A percentile compares a stretch with the other conserved stretches of the same genome.
Conservation (phyloP, 2,888 invertebrate genomes). For the Cremastinae sp. region DNA sequence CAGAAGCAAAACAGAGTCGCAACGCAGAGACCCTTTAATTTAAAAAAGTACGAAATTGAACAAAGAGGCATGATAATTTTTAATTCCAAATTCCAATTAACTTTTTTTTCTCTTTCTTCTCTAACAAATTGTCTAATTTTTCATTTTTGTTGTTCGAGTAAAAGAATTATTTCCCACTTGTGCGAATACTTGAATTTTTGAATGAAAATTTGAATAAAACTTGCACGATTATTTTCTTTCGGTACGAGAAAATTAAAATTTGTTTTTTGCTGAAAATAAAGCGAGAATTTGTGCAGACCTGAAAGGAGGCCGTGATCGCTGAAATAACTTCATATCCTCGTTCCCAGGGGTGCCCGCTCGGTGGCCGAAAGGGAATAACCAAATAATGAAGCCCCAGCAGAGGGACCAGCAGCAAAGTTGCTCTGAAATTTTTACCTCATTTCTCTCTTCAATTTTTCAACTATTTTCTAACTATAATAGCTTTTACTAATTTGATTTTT, state of each 20-base stretch:
- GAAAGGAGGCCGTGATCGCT: constrained; percentile 93
- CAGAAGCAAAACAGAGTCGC: constrained; percentile 96
- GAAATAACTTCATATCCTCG: constrained; percentile 91
- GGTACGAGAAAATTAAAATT: neutral
- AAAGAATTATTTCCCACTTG: too few relatives aligned
- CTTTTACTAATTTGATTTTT: too few relatives aligned
- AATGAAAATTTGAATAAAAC: too few relatives aligned
- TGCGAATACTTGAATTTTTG: too few relatives aligned
- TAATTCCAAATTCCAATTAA: neutral
- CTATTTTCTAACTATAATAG: too few relatives aligned
- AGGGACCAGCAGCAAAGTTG: constrained; percentile 94
- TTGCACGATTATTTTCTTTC: too few relatives aligned
- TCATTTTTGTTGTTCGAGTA: too few relatives aligned
- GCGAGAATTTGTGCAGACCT: constrained; percentile 82
- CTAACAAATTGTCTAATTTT: too few relatives aligned
- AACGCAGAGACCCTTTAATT: constrained; percentile 92
- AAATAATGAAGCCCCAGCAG: constrained; percentile 95
- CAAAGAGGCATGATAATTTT: neutral
- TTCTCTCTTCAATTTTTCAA: too few relatives aligned
- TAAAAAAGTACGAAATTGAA: constrained; percentile 66
- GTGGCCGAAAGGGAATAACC: constrained; percentile 91
- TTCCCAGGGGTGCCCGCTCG: constrained; percentile 86
- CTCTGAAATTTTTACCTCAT: constrained; percentile 81
- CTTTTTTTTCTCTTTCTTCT: constrained; percentile 15
- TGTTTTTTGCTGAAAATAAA: neutral